Conservation (phyloP, 2,888 invertebrate genomes). For the Apodemia hepburni region DNA sequence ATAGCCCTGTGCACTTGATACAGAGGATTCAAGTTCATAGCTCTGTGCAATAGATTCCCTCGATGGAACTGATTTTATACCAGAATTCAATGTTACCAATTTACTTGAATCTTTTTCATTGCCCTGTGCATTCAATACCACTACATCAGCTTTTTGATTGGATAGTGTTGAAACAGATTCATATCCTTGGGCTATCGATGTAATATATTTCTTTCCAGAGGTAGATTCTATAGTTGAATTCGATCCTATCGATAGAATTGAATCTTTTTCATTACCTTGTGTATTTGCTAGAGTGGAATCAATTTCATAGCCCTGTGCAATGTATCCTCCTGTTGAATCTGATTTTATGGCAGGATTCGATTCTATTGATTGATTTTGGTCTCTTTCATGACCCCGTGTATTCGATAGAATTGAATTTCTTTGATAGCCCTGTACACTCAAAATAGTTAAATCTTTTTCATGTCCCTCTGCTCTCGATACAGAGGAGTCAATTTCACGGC, state of each 20-base stretch:
- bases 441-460: not conserved
- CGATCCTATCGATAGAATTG: not conserved
- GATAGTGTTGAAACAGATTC: not conserved
- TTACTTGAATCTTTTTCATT: too few relatives aligned
- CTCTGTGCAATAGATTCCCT: not conserved
- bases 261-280: not conserved
- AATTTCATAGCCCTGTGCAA: not conserved
- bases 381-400: not conserved
- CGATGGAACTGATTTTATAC: not conserved
- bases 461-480: not conserved
- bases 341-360: not conserved
- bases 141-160: not conserved
- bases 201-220: not conserved
- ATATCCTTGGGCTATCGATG: not conserved
- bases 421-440: not conserved
- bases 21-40: too few relatives aligned
- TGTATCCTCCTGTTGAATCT: not conserved
- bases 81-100: too few relatives aligned
- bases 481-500: not conserved
- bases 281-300: not conserved
- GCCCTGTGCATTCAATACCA: too few relatives aligned
- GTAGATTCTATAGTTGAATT: not conserved
- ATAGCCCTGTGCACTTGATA: too few relatives aligned
- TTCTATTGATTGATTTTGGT: not conserved
- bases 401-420: not conserved